These are phyloP conservation scores for Heloderma charlesbogerti DNA, from an alignment of 2,113 vertebrate species.

Conservation along the genomic window DNA sequence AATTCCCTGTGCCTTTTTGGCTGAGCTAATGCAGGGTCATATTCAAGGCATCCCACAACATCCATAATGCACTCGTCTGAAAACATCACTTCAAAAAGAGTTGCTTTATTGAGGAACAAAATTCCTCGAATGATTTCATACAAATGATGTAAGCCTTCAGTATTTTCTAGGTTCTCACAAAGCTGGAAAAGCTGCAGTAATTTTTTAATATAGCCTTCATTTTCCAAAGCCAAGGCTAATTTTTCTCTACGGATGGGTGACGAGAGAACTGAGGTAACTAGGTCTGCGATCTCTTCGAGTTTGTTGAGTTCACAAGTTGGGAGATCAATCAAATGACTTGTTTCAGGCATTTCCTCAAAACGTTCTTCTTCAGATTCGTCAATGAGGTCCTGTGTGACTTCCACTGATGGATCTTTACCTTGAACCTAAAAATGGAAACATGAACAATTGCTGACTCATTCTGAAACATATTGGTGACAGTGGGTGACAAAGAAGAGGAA, in stretches of 20 bases:
- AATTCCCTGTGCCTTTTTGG: conserved; percentile 97
- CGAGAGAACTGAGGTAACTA: conserved; percentile 96
- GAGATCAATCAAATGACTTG: conserved; percentile 93
- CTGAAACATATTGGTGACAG: no score
- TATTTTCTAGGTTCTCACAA: conserved; percentile 95
- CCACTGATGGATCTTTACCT: conserved; percentile 96
- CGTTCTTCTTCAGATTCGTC: conserved; percentile 98
- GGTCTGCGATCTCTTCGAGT: conserved; percentile 97
- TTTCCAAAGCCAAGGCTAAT: conserved; percentile 94
- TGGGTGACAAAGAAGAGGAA: background rate
- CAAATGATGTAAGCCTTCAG: conserved; percentile 95
- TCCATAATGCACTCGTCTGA: conserved; percentile 99
- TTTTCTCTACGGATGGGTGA: conserved; percentile 98
- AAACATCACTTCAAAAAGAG: conserved; percentile 99
- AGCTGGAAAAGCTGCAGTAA: conserved; percentile 95
- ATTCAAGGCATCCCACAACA: conserved; percentile 98
- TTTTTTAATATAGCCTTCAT: conserved; percentile 97
- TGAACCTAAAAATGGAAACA: conserved; percentile 85
- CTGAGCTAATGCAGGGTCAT: conserved; percentile 95
- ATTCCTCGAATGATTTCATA: conserved; percentile 98
- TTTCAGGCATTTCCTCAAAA: conserved; percentile 97
- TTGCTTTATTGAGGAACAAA: conserved; percentile 98
- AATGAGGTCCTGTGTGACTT: conserved; percentile 98
- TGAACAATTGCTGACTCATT: conserved; percentile 27
- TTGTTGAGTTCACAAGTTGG: conserved; percentile 92